These are phyloP conservation scores for Caenorhabditis briggsae DNA, from an alignment of 1,140 invertebrate species.

Conservation along the genomic window DNA sequence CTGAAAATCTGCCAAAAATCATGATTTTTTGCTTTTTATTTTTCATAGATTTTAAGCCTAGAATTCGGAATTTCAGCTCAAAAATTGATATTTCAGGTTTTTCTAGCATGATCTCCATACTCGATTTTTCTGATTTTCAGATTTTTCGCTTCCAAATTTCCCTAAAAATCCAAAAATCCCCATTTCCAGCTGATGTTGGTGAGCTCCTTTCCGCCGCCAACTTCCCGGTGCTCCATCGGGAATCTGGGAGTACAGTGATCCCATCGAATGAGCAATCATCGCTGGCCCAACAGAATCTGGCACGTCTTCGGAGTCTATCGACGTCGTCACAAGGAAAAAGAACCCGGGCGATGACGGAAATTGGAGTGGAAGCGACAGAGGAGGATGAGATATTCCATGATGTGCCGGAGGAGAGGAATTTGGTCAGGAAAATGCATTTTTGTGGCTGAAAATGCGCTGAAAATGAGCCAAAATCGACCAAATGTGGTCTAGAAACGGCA, in stretches of 20 bases:
- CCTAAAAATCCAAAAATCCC: too few relatives aligned
- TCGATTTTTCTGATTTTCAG: not conserved
- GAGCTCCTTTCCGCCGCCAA: slow-evolving; percentile 57
- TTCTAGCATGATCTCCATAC: not conserved
- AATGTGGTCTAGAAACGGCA: not conserved
- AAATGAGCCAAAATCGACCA: not conserved
- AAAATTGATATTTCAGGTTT: too few relatives aligned
- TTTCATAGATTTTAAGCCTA: too few relatives aligned
- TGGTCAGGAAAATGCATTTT: not conserved
- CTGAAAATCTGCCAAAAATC: too few relatives aligned
- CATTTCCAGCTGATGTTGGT: slow-evolving; percentile 57
- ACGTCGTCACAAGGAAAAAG: slow-evolving; percentile 1
- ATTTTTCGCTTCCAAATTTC: not conserved
- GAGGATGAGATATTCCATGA: slow-evolving; percentile 34
- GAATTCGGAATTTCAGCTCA: too few relatives aligned
- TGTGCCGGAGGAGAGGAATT: not conserved
- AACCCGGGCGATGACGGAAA: not conserved
- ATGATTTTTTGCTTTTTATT: too few relatives aligned
- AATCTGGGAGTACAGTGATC: not conserved
- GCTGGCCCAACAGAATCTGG: slow-evolving; percentile 17
- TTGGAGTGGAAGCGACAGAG: slow-evolving; percentile 41
- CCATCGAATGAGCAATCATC: not conserved
- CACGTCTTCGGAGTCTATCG: slow-evolving; percentile 16
- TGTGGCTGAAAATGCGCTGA: too few relatives aligned
- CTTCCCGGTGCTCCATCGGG: slow-evolving; percentile 25